These are phyloP conservation scores for rat (Rattus norvegicus) DNA, from an alignment of 2,113 vertebrate species.

Conservation along the genomic window GRCr8 NC_086020.1:143054501-143055000, in stretches of 20 bases:
- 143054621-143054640: not conserved
- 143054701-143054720: not conserved
- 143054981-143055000: not conserved
- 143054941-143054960: not conserved
- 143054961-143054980: not conserved
- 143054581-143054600: not conserved
- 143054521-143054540: not conserved
- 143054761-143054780: not conserved
- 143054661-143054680: not conserved
- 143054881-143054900: not conserved
- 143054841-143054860: not conserved
- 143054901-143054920: not conserved
- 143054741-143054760: not conserved
- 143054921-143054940: not conserved
- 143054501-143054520: not conserved
- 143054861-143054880: not conserved
- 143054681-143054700: not conserved
- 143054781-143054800: not conserved
- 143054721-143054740: not conserved
- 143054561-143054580: not conserved
- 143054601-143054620: not conserved
- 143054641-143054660: not conserved
- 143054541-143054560: not conserved
- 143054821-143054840: not conserved
- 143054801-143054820: not conserved